Base-by-base conservation (phyloP, 2,113 vertebrate genomes). In the Macquaria australasica region DNA sequence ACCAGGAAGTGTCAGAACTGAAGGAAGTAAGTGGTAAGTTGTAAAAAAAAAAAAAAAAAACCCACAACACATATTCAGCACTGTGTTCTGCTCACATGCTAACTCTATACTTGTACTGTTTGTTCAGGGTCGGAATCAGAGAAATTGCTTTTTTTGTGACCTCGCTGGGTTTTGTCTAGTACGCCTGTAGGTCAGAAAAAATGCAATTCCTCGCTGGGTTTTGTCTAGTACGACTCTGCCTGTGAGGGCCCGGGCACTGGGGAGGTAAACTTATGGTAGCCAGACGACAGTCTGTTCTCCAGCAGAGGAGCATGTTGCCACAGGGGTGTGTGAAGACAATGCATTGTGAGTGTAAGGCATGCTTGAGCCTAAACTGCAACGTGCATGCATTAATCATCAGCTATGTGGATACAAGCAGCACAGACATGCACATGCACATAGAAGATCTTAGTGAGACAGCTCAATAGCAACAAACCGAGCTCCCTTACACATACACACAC, bases 361-460 rank as follows among this genome's bases (percentile, higher is more conserved):
- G 83, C 66, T 79, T 76, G 20, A 79, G 55, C 39, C 25, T 72
- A n/a, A 64, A 69, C 68, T 39, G 55, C 55, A 70, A 72, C 71
- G 51, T 85, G 48, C 59, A 50, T 7, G n/a, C 79, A 81, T 85
- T 76, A 74, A 80, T 85, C 72, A 72, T 79, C 73, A 76, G 41
- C 39, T 73, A 50, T 59, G 53, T 79, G 60, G 50, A 53, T 37
- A 34, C 41, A 73, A 48, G 56, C 16, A 12, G 6, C 41, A 2
- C 11, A 77, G 3, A 21, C 0, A 45, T 18, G 66, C 64, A 73
- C 37, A 68, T 70, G 48, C 56, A 73, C 58, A 8, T 16, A 39
- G 5, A 37, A 41, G 21, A 59, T 21, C 21, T 31, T 37, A 16
- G 41, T 0, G 25, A 55, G 16, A 68, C 25, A 43, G 34, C 28